phyloP scores from a whole-genome alignment of 2,113 vertebrate genomes.

The Bubo blakistoni region DNA sequence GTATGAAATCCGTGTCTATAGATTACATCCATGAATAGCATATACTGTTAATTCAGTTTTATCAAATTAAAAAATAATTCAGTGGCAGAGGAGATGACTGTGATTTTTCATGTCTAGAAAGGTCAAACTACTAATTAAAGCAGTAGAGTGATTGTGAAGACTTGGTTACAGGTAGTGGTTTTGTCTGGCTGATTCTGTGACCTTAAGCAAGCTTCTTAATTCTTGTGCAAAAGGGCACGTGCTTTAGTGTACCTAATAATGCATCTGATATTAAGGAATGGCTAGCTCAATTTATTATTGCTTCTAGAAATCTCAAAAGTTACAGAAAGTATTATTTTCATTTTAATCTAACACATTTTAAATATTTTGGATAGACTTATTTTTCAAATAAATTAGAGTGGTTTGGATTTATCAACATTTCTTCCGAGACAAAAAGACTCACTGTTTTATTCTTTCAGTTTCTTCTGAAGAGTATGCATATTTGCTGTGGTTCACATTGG shows the following conservation, averaged over 20 bases:
- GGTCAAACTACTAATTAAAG: neutral
- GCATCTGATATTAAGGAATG: neutral
- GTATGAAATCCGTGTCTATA: constrained; percentile 27
- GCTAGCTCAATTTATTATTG: neutral
- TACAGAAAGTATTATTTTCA: neutral
- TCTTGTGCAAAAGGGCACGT: neutral
- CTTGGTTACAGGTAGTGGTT: neutral
- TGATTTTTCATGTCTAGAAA: neutral
- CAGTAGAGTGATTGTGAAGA: neutral
- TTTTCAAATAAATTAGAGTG: neutral
- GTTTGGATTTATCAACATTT: neutral
- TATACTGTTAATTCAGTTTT: neutral
- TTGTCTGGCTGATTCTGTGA: neutral
- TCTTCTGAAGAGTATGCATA: neutral
- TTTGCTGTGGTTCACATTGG: neutral
- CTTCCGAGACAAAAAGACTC: neutral
- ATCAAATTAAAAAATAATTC: neutral
- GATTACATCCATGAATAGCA: neutral
- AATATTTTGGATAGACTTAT: neutral
- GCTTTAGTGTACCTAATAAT: neutral
- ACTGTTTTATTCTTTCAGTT: neutral
- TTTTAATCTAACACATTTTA: neutral
- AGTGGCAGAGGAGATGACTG: neutral
- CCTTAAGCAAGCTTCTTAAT: neutral
- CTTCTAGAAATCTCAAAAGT: neutral